Evolutionary conservation across 1,140 invertebrate species (phyloP), one percentile per base, ranked within the genome.

Genomic region (Formica selysi): DNA sequence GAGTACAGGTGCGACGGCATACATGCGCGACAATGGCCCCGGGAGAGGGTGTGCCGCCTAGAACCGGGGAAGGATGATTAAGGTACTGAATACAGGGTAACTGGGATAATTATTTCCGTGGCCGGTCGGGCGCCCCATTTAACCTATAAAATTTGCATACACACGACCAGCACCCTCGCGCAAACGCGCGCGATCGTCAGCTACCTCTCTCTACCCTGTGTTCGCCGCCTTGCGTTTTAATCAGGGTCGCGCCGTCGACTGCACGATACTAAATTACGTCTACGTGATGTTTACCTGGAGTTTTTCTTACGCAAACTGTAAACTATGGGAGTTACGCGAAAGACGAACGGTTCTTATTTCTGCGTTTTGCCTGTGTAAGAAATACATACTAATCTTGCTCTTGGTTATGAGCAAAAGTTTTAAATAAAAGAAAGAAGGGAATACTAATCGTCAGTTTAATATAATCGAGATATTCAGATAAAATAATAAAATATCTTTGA

Each of bases 131-230:
- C 86, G 87, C 74, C 71, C 91, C 91, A 90, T 91, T 92, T 92
- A 92, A 89, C 90, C 91, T 92, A 92, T 92, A 92, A 92, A 92
- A 92, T 92, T 92, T 92, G 91, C 92, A 92, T 92, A 88, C 70
- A 85, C 86, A 83, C 38, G 79, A 54, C 41, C 57, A 32, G 38
- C 59, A 67, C 44, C 76, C 32, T 44, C 48, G 41, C 67, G 54
- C 68, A 29, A 80, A 65, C 86, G 54, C 57, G 65, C 51, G 68
- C 85, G 59, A 29, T 29, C 71, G 62, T 59, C 73, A 29, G 61
- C 38, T 44, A 54, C 32, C 38, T 64, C 83, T 67, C 67, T 51
- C 48, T 48, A 13, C 44, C 78, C 78, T 59, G 57, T 78, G 57
- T 78, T 61, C 73, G 71, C 32, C 88, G 84, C 26, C 51, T 70